These are phyloP conservation scores for Picus viridis DNA, from an alignment of 2,797 vertebrate species.

Conservation along the genomic window DNA sequence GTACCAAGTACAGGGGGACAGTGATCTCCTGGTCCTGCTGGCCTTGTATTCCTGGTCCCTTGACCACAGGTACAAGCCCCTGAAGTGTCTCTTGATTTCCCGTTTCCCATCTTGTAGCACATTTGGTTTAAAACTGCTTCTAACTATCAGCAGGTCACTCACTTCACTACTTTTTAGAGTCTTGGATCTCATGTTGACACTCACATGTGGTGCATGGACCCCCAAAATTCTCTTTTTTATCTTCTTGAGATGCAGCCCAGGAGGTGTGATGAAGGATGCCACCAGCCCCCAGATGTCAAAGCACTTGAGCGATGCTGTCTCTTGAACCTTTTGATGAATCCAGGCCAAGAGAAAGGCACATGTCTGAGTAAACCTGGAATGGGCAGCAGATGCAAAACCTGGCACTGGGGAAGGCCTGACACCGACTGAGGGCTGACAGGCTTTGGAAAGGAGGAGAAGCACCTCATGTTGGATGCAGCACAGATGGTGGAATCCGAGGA, in stretches of 20 bases:
- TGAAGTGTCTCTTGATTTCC: too few relatives aligned
- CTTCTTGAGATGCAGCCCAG: neutral
- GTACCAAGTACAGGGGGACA: too few relatives aligned
- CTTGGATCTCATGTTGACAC: neutral
- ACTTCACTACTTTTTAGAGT: neutral
- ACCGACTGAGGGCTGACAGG: neutral
- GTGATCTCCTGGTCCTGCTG: too few relatives aligned
- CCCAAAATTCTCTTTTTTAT: neutral
- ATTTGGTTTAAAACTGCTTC: neutral
- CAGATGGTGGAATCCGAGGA: neutral
- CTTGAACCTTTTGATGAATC: neutral
- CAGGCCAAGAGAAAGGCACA: neutral
- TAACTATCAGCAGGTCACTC: neutral
- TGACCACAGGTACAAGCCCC: too few relatives aligned
- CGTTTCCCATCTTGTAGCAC: neutral
- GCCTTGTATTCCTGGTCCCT: too few relatives aligned
- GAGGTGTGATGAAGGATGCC: neutral
- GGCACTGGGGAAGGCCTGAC: neutral
- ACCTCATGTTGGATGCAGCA: neutral
- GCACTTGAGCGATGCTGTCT: fast-evolving
- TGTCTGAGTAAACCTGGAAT: neutral
- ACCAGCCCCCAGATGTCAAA: neutral
- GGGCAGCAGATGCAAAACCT: slow-evolving; percentile 21
- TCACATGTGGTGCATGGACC: neutral
- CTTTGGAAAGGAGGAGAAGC: neutral